Evolutionary conservation across 2,888 invertebrate species (phyloP), one percentile per base, ranked within the genome.

Genomic region (Mimumesa dahlbomi): DNA sequence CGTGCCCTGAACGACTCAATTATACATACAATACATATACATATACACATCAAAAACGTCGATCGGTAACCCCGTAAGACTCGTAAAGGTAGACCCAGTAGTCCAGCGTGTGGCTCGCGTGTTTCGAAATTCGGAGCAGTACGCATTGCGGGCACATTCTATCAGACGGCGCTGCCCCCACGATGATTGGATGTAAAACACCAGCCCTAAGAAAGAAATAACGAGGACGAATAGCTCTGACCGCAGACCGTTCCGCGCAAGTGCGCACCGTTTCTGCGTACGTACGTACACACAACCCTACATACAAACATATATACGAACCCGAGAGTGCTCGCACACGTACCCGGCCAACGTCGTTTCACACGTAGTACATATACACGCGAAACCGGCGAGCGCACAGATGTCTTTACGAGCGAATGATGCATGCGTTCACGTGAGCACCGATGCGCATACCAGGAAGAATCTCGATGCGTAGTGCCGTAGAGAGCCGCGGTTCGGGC

Each of bases 381-480:
- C n/a, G 46, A 6, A 14, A 3, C 22, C 34, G n/a, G 29, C 16
- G 70, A 34, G 40, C 22, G 52, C 52, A 21, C 66, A 49, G 72
- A 66, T 63, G 56, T 70, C 56, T 75, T 77, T 77, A 75, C 75
- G 75, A 79, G 63, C 56, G 79, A 73, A 77, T 77, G 75, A 79
- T 77, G 75, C 73, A 81, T 72, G 73, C 77, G 71, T 77, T 68
- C 72, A 70, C 73, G 78, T 72, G 80, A 63, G 59, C 69, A 63
- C 43, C 57, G 71, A 69, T 64, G 64, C 80, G 67, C 75, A 77
- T 73, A 81, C 79, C 81, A 81, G 77, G 79, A 79, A 81, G 81
- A 81, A 72, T 79, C 67, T 65, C 69, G 78, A 77, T 48, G 80
- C 77, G 64, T 63, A 58, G 57, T 52, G 62, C 69, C 65, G 61